Evolutionary conservation across 2,797 vertebrate species (phyloP), one percentile per base, ranked within the genome.

Genomic region (Epinephelus awoara): DNA sequence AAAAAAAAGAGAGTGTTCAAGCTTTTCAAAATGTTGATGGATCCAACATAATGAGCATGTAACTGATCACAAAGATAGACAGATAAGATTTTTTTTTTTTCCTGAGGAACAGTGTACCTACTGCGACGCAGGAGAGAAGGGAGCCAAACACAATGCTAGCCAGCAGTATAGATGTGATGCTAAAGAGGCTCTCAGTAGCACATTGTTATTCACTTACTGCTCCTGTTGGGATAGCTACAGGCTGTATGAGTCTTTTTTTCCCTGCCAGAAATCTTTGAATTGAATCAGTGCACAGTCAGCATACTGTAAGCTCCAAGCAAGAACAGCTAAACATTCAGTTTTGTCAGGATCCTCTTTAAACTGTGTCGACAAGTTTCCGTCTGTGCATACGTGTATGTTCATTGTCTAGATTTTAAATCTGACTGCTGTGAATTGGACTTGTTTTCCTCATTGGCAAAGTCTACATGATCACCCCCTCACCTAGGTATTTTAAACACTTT

Each of bases 11-110:
- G 87, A 86, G 83, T 79, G 89, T 92, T 95, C 90, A 90, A 92
- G 91, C 92, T 93, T 93, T 92, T 92, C 92, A 93, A 93, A 95
- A 94, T 94, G 92, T 93, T 94, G 93, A 95, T 93, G 91, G 91
- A 95, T 94, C 92, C 88, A 85, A 86, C 91, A 91, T 95, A 95
- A 94, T 91, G 91, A 94, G 91, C 88, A 82, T 89, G 87, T 94
- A 94, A 94, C 88, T 92, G 92, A 95, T 94, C 93, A 94, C 89
- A 93, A 90, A 93, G 91, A 93, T 89, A 92, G 92, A 89, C 92
- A 85, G 92, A 94, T 94, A 89, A 46, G 85, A n/a, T 46, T 79
- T 85, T 86, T 90, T 86, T 90, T 72, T 83, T 80, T 75, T 65
- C 54, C 69, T 72, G 42, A 79, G 78, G 83, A 88, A 75, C 69